Base-by-base conservation (phyloP, 2,113 vertebrate species). In the Tychaedon coryphoeus region DNA sequence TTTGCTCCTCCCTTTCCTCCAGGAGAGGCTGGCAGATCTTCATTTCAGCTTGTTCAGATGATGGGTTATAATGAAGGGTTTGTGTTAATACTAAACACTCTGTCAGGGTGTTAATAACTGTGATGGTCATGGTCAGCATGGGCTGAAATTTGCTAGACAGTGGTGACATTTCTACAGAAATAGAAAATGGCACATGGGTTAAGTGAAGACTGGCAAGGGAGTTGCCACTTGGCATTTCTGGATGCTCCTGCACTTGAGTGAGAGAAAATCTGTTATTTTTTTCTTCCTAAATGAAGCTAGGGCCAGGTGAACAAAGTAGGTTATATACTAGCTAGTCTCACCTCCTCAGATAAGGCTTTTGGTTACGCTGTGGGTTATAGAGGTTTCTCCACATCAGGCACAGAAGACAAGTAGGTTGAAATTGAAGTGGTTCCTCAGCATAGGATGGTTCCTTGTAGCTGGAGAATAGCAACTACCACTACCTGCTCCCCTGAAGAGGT, bases 1-100 rank as follows among this genome's bases (percentile, higher is more conserved):
- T 43, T 90, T 64, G 31, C 82, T 80, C 72, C 88, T 96, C 82
- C 88, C 53, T 95, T 93, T 96, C 93, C 82, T 90, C 64, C 10
- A 33, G 60, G 26, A 66, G 78, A 36, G 38, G 23, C 60, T 92
- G 81, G 33, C 60, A 34, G 42, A 34, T 76, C 54, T 54, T 88
- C 26, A 40, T 42, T 42, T 19, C 65, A 65, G 77, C 53, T 78
- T 13, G 17, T 48, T 89, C 48, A 42, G 36, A 72, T 45, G 12
- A 72, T 45, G 12, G 2, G 1, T 67, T 64, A 0, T 80, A 20
- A 60, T 20, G 28, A 87, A n/a, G 25, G 18, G 19, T 75, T 48
- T 79, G 34, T 80, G 51, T 66, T 90, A 57, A 29, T 26, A n/a
- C 43, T 56, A 12, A 75, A 42, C 29, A 8, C 15, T 61, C 31